Evolutionary conservation across 2,113 vertebrate genomes (phyloP).

Genomic region (Apistogramma diplotaenia): DNA sequence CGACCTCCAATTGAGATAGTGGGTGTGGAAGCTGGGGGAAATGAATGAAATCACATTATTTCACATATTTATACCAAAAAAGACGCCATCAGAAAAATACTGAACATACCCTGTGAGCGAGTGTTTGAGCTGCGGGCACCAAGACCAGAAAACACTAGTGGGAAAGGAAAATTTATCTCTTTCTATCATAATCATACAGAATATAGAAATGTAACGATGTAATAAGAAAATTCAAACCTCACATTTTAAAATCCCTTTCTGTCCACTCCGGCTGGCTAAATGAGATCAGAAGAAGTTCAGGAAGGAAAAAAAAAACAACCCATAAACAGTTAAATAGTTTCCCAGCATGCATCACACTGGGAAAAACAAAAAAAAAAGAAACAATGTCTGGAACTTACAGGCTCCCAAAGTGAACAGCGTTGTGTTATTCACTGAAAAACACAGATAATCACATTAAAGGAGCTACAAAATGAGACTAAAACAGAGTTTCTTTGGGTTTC

Average conservation of each 20-base stretch:
- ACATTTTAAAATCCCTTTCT: conserved; percentile 70
- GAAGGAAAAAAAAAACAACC: not conserved
- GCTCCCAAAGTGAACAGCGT: conserved; percentile 64
- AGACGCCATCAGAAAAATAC: not conserved
- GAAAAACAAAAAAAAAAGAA: not conserved
- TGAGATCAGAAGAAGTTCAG: not conserved
- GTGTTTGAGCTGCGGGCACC: conserved; percentile 47
- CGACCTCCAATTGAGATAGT: conserved; percentile 40
- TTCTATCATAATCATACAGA: not conserved
- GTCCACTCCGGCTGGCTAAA: conserved; percentile 30
- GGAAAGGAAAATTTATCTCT: not conserved
- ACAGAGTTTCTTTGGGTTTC: no score
- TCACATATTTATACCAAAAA: not conserved
- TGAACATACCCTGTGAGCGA: conserved; percentile 39
- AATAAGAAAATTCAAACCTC: conserved; percentile 25
- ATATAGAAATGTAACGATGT: not conserved
- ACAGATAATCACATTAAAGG: not conserved
- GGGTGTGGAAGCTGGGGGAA: conserved; percentile 40
- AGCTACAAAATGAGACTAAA: not conserved
- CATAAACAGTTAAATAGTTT: no score
- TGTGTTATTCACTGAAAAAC: conserved; percentile 68
- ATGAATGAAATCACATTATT: not conserved
- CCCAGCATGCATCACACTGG: not conserved
- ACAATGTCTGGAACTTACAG: conserved; percentile 39
- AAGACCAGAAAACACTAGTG: conserved; percentile 68